These are phyloP conservation scores for Ichneumon xanthorius DNA, from an alignment of 2,888 invertebrate genomes.

Conservation along the genomic window DNA sequence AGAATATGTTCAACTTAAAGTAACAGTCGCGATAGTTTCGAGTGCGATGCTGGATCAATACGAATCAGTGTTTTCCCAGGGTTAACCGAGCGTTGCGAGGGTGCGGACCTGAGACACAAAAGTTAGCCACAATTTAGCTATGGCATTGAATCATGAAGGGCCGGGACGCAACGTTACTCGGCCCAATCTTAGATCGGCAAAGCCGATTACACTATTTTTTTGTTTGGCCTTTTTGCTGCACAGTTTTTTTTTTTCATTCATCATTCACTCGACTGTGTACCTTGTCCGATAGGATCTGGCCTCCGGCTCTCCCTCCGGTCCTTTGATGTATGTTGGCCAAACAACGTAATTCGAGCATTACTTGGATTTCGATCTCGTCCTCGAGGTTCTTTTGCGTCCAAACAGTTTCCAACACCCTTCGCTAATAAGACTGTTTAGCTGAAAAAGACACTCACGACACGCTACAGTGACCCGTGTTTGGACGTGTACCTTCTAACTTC, in stretches of 20 bases:
- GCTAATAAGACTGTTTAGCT: neutral
- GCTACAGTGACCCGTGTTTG: neutral
- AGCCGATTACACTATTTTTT: constrained; percentile 38
- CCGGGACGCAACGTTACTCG: constrained; percentile 24
- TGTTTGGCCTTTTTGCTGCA: constrained; percentile 37
- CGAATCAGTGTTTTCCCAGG: neutral
- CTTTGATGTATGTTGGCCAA: constrained; percentile 75
- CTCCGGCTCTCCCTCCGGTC: neutral
- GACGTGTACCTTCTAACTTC: neutral
- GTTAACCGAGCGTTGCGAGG: neutral
- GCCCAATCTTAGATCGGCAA: constrained; percentile 32
- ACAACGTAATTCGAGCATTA: constrained; percentile 80
- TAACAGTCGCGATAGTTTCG: neutral
- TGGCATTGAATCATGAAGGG: neutral
- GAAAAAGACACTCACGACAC: neutral
- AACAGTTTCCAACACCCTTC: constrained; percentile 7
- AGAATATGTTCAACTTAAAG: neutral
- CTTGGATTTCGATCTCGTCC: constrained; percentile 73
- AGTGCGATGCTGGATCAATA: neutral
- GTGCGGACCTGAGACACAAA: neutral
- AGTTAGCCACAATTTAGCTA: neutral
- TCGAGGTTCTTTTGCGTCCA: neutral
- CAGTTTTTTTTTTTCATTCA: neutral
- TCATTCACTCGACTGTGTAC: neutral
- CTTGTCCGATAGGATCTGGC: constrained; percentile 29